Base-by-base conservation (phyloP, 1,140 invertebrate genomes). In the Drosophila nigrodunni region DNA sequence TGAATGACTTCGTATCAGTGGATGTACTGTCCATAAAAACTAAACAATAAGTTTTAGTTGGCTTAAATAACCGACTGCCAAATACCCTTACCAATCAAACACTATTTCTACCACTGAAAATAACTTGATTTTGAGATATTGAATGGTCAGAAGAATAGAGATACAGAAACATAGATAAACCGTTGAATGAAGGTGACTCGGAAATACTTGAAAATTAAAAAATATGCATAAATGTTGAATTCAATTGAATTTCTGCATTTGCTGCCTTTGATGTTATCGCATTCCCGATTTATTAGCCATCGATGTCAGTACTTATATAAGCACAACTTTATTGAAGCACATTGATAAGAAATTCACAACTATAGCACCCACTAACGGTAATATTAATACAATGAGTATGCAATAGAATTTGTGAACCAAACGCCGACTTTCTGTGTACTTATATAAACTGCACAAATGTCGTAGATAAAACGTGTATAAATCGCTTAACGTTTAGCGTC, bases 171-270 rank as follows among this genome's bases (percentile, higher is more conserved):
- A 37, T 9, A 37, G 30, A 15, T 35, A 54, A 25, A 30, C 6
- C 35, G 4, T 41, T n/a, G 11, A 11, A 41, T 41, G 9, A 41
- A 11, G 39, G 10, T 35, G 50, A 11, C n/a, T 15, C 30, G 30
- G 25, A 10, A 25, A 30, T 30, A 30, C 21, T 11, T 30, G 3
- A 11, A 34, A 35, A 35, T 7, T 15, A 54, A 35, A 35, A 54
- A 15, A 2, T 54, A 35, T 54, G 50, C 54, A 66, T 52, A 25
- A 13, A 35, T 52, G 11, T 67, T 2, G 7, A 72, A 50, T 18
- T 37, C 25, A 59, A 66, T 72, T 58, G 44, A 55, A 67, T 65
- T 30, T 30, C 4, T 54, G 55, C 44, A 35, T 57, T 72, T 66
- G 43, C 13, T 10, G 34, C 10, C 44, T 37, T 34, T 30, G 50